Evolutionary conservation across 2,888 invertebrate species (phyloP), one percentile per base, ranked within the genome.

Genomic region (Caenorhabditis plicata): DNA sequence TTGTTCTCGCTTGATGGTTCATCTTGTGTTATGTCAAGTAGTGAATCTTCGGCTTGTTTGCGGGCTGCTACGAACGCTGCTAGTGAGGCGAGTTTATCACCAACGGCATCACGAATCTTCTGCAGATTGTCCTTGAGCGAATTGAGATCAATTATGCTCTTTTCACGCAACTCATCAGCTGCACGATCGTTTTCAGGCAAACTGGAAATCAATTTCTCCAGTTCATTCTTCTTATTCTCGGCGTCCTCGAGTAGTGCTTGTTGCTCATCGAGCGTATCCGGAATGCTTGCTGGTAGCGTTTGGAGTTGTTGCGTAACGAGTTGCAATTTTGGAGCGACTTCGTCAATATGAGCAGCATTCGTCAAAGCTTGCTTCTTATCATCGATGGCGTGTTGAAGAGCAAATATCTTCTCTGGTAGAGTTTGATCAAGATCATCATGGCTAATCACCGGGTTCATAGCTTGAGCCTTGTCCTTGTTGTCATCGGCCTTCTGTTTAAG

Each of bases 31-130:
- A 61, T 55, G 32, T 49, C 55, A 41, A 61, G 43, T 9, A 61
- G 52, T 27, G 62, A 35, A 15, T 57, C 57, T 46, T 65, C 67
- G 25, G 61, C 58, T 27, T 64, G 56, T 43, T 62, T 64, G 33
- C 65, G 57, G 42, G 60, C 52, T 9, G 64, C 58, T 17, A 55
- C 62, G 55, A 65, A 65, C n/a, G 64, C 57, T 17, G 64, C 67
- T 29, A 64, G 56, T 35, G 67, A 63, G 29, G 64, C 63, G 19
- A 64, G 42, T 38, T 64, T 64, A 48, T 67, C 63, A 15, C 63
- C 67, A 46, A 67, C 53, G 15, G 53, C 53, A 23, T 45, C 49
- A 25, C 53, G 56, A 19, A 67, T 48, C 32, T 46, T 33, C 27
- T 50, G 52, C 29, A 64, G 43, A 29, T 56, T 41, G 25, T 64